Base-by-base conservation (phyloP, 2,888 invertebrate genomes). In the Dorcus hopei region DNA sequence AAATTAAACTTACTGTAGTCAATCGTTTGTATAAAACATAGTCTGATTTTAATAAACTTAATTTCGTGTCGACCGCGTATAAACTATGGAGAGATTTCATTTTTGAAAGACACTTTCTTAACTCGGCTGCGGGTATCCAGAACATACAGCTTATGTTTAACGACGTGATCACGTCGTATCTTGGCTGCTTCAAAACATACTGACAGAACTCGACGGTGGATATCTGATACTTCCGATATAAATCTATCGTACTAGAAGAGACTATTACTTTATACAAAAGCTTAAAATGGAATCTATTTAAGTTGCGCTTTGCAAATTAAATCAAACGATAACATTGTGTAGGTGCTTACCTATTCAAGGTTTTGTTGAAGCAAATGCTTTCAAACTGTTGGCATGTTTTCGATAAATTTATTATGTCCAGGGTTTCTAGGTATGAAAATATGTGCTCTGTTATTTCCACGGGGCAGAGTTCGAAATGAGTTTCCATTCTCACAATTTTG, bases 71-170 rank as follows among this genome's bases (percentile, higher is more conserved):
- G 3, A 52, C 48, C 26, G 48, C 11, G 41, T 57, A 52, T 6
- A 57, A 50, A 11, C 52, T 26, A 40, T 52, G 47, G 26, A 57
- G 52, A 39, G 51, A 51, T 19, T 8, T 14, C 39, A 57, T 39
- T 14, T 23, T 40, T 1, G 38, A 9, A 16, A 47, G 33, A 47
- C 57, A 57, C 41, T 52, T 57, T 45, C 57, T 45, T 38, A 57
- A 52, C 9, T 57, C 52, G 3, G 57, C 57, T 3, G 52, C 57
- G 38, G 57, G 51, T n/a, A 57, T 19, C 57, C 57, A 57, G 41
- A 52, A 57, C 38, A 57, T 9, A 40, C 52, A 57, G 14, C 38
- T 57, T 47, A 57, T 45, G n/a, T 57, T 57, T 11, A 57, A 19
- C 8, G 51, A 42, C 0, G 39, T 45, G 19, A 57, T 40, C 26